A percentile compares a stretch with the other conserved stretches of the same genome.
phyloP scores from a whole-genome alignment of 2,888 invertebrate genomes.

The Morinoia aosen region DNA sequence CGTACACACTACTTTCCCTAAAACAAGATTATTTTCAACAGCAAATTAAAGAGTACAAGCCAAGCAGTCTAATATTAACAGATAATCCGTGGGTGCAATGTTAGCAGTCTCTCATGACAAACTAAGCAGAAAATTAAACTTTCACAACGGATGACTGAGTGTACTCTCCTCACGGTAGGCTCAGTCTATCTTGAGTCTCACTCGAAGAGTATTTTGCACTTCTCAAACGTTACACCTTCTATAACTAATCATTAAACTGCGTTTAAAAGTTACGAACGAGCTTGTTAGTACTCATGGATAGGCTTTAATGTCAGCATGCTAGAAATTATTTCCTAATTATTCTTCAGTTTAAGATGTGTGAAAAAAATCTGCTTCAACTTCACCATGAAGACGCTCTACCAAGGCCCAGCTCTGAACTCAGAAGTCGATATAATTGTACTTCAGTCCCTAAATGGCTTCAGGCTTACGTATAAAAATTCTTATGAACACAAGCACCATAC shows the following conservation, averaged over 20 bases:
- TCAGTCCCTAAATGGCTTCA: background rate
- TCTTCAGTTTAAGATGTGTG: background rate
- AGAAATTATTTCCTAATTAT: background rate
- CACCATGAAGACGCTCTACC: background rate
- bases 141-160: background rate
- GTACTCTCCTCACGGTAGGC: background rate
- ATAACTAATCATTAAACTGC: background rate
- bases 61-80: background rate
- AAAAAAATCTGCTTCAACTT: background rate
- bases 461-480: background rate
- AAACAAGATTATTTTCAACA: background rate
- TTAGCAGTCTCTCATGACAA: background rate
- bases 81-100: background rate
- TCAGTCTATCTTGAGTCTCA: background rate
- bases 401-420: background rate
- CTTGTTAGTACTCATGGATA: background rate
- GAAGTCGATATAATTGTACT: background rate
- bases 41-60: background rate
- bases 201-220: background rate
- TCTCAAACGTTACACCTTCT: background rate
- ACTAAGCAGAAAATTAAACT: background rate
- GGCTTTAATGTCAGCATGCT: background rate
- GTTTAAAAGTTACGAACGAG: background rate
- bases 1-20: background rate
- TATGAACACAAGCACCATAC: background rate